These are phyloP conservation scores for Chorisops tibialis DNA, from an alignment of 2,888 invertebrate species.

Conservation along the genomic window DNA sequence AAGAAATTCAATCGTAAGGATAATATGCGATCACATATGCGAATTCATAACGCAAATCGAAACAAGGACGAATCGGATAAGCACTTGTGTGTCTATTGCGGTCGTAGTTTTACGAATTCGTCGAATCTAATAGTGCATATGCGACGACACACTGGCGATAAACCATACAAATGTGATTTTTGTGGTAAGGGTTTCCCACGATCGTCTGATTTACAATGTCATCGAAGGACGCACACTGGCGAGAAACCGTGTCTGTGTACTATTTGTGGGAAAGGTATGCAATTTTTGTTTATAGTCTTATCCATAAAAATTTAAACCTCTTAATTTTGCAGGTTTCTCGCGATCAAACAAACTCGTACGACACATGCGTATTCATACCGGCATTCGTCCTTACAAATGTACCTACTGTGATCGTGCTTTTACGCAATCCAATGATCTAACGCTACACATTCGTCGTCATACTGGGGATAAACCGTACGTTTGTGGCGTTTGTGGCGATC, in stretches of 20 bases:
- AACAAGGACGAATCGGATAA: slow-evolving; percentile 42
- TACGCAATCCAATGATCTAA: slow-evolving; percentile 70
- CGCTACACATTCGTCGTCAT: slow-evolving; percentile 66
- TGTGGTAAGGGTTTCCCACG: slow-evolving; percentile 63
- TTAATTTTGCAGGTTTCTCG: slow-evolving; percentile 54
- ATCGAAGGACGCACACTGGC: slow-evolving; percentile 61
- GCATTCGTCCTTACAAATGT: slow-evolving; percentile 60
- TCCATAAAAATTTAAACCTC: slow-evolving; percentile 36
- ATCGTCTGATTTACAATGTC: slow-evolving; percentile 61
- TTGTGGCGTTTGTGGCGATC: slow-evolving; percentile 65
- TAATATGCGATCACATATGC: slow-evolving; percentile 59
- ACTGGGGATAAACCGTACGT: slow-evolving; percentile 66
- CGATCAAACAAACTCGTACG: slow-evolving; percentile 61
- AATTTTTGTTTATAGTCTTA: neutral
- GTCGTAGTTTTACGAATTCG: slow-evolving; percentile 59
- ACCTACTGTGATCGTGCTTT: slow-evolving; percentile 56
- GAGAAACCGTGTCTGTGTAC: slow-evolving; percentile 58
- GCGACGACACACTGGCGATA: slow-evolving; percentile 65
- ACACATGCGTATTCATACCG: slow-evolving; percentile 59
- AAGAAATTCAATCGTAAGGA: slow-evolving; percentile 60
- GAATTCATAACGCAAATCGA: slow-evolving; percentile 51
- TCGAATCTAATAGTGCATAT: slow-evolving; percentile 64
- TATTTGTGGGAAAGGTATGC: slow-evolving; percentile 35
- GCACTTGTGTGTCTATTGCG: slow-evolving; percentile 60
- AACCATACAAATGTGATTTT: slow-evolving; percentile 62